A percentile compares a stretch with the other conserved stretches of the same genome.
Evolutionary conservation across 2,888 invertebrate species (phyloP).

Genomic region (Ceraclea dissimilis): DNA sequence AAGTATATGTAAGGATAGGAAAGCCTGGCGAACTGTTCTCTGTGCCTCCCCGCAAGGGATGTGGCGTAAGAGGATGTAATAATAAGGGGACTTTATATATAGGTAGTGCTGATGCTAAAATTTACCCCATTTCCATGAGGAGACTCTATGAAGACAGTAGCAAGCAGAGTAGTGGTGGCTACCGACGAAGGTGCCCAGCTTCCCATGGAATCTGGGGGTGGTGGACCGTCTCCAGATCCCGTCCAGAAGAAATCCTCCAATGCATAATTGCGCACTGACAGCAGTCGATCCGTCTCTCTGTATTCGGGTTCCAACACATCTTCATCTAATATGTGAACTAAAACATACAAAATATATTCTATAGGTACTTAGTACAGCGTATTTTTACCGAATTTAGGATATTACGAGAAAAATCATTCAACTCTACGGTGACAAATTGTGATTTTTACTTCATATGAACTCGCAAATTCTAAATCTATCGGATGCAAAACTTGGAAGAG

Average conservation of each 20-base stretch:
- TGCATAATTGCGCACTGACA: slow-evolving; percentile 36
- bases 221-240: slow-evolving; percentile 74
- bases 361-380: too few species aligned
- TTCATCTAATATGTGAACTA: slow-evolving; percentile 25
- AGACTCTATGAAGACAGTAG: slow-evolving; percentile 59
- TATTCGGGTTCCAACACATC: slow-evolving; percentile 26
- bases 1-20: too few species aligned
- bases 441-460: too few species aligned
- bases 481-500: too few species aligned
- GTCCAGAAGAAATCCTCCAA: slow-evolving; percentile 88
- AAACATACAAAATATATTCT: not conserved
- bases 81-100: too few species aligned
- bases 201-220: slow-evolving; percentile 45
- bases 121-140: slow-evolving; percentile 35
- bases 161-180: slow-evolving; percentile 61
- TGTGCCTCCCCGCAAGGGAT: too few species aligned
- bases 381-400: too few species aligned
- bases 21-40: too few species aligned
- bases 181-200: slow-evolving; percentile 44
- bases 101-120: too few species aligned
- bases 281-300: slow-evolving; percentile 15
- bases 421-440: not conserved
- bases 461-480: too few species aligned
- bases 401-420: too few species aligned
- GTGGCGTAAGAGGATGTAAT: too few species aligned